Percentiles rank a stretch among this genome's conserved stretches.
phyloP scores from a whole-genome alignment of 2,797 vertebrate species.

The Pteropus rufus region DNA sequence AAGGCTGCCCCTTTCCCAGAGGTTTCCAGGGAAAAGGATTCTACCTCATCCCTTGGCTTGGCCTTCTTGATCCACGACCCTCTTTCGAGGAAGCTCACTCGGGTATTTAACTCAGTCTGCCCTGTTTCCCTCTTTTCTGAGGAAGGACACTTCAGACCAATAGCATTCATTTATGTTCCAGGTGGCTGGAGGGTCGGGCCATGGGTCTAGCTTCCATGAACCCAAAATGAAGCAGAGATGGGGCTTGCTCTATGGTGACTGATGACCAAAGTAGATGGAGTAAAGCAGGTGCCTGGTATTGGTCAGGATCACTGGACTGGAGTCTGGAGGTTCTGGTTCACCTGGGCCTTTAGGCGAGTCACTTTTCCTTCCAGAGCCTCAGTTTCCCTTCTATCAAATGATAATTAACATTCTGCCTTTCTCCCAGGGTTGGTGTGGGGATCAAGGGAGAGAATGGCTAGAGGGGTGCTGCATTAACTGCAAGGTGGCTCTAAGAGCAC shows the following conservation, averaged over 20 bases:
- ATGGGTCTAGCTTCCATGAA: not conserved
- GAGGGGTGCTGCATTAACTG: not conserved
- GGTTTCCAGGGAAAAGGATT: not conserved
- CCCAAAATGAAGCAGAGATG: not conserved
- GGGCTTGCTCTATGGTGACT: not conserved
- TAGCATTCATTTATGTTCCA: not conserved
- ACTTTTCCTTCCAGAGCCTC: not conserved
- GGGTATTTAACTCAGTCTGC: not conserved
- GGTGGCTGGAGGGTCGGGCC: constrained; percentile 27
- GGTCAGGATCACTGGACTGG: not conserved
- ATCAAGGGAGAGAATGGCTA: not conserved
- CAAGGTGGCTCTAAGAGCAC: not conserved
- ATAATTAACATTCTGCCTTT: not conserved
- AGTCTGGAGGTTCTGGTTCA: not conserved
- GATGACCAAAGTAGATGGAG: not conserved
- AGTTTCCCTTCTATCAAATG: not conserved
- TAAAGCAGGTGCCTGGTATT: not conserved
- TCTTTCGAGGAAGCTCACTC: not conserved
- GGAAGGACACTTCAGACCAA: constrained; percentile 2
- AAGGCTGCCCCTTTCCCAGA: not conserved
- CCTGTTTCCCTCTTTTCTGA: not conserved
- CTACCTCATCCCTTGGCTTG: not conserved
- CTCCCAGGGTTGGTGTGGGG: not conserved
- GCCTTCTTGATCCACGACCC: not conserved
- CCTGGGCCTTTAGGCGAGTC: not conserved